Base-by-base conservation (phyloP, 1,140 invertebrate species). In the Yoshiicerus persimilis region DNA sequence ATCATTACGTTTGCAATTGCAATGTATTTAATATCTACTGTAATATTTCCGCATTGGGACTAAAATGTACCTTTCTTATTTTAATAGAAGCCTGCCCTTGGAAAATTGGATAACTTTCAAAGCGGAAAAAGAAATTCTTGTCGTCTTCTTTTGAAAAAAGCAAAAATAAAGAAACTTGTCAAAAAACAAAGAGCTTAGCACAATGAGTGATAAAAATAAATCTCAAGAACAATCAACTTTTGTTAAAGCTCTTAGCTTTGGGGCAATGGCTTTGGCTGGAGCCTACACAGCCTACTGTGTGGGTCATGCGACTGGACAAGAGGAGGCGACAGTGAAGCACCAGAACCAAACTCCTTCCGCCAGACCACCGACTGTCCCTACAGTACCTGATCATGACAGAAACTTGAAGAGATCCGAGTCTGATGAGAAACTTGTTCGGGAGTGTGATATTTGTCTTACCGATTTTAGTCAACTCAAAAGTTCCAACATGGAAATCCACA, bases 371-470 rank as follows among this genome's bases (percentile, higher is more conserved):
- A 80, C 1, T 36, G 34, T 11, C 6, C 27, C n/a, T 0, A 32
- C 30, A 16, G 34, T 20, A 38, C 0, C 66, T 2, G 32, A 25
- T 36, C n/a, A 34, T 23, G 34, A 2, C 30, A 34, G 9, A 23
- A 80, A n/a, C 75, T 36, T 25, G 64, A 25, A 70, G 27, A 36
- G 32, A 20, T 80, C 64, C 3, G 83, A 88, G 32, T n/a, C 30
- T 38, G 56, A 88, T 2, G 84, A 85, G 4, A 36, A 39, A 36
- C 27, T 66, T 5, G 84, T 38, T 5, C 41, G 66, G 13, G 87
- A 88, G 41, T 88, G 87, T 80, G 87, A 41, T 38, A 88, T 88
- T 70, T 88, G 87, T 36, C 30, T 88, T 10, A 34, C 84, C 4
- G 39, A 62, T 66, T 88, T 88, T 23, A 56, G 70, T 5, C 25